phyloP scores from a whole-genome alignment of 2,113 vertebrate species.

The Channa maculata region DNA sequence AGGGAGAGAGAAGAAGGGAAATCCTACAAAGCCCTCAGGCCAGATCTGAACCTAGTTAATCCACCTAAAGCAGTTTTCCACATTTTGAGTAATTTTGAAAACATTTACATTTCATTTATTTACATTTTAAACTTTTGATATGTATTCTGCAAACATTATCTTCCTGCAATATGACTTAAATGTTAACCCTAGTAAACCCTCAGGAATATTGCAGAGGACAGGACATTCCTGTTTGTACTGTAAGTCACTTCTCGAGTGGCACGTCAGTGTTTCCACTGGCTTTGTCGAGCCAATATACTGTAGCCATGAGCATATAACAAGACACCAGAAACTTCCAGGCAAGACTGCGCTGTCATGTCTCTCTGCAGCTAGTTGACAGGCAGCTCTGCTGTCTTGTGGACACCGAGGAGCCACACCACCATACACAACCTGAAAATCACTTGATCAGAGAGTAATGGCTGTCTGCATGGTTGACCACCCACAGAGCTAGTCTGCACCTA shows the following conservation, averaged over 20 bases:
- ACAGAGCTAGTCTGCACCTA: constrained; percentile 16
- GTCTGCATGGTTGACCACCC: constrained; percentile 5
- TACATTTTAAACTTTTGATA: no score
- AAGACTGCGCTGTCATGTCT: constrained; percentile 32
- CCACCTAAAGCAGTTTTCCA: no score
- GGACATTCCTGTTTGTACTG: no score
- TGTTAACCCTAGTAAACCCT: no score
- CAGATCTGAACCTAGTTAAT: no score
- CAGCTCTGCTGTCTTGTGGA: constrained; percentile 47
- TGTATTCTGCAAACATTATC: no score
- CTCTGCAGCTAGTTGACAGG: constrained; percentile 37
- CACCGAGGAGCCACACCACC: constrained; percentile 40
- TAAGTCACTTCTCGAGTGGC: not conserved
- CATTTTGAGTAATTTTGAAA: no score
- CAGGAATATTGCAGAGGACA: no score
- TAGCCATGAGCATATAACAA: not conserved
- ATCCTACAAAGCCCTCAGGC: no score
- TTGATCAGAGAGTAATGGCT: constrained; percentile 36
- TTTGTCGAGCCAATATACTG: not conserved
- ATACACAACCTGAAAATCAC: constrained; percentile 29
- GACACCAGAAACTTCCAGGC: constrained; percentile 20
- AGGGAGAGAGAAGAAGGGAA: no score
- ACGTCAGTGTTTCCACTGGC: not conserved
- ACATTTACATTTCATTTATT: no score
- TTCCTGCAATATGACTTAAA: no score